Percentiles rank a stretch among this genome's conserved stretches.
phyloP scores from a whole-genome alignment of 1,140 invertebrate species.

The Polypedilum vanderplanki region DNA sequence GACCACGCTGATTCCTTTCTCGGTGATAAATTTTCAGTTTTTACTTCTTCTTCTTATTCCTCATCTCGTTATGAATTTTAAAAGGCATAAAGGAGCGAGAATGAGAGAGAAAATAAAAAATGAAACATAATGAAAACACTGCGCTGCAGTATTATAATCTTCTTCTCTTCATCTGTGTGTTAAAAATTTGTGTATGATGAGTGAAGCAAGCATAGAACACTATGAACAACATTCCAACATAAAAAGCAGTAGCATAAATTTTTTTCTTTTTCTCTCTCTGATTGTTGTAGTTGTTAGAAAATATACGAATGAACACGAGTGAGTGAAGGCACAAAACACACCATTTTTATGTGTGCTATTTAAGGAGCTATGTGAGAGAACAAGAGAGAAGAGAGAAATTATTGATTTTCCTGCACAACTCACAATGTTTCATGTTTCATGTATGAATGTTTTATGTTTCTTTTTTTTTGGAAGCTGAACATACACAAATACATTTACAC shows the following conservation, averaged over 20 bases:
- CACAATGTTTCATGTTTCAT: background rate
- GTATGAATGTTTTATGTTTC: background rate
- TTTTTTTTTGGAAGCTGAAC: background rate
- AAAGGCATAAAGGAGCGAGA: background rate
- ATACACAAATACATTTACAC: background rate
- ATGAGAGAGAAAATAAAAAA: background rate
- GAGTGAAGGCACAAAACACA: background rate
- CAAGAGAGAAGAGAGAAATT: background rate
- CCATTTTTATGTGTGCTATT: background rate
- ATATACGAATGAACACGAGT: background rate
- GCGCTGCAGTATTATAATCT: background rate
- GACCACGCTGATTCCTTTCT: background rate
- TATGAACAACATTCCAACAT: background rate
- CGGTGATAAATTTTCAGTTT: conserved; percentile 14
- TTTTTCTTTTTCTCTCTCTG: background rate
- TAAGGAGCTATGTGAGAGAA: background rate
- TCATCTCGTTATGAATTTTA: conserved; percentile 19
- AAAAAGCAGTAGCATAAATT: conserved; percentile 18
- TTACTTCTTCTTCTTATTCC: background rate
- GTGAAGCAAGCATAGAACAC: background rate
- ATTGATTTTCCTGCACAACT: background rate
- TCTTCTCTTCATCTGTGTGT: too few species aligned
- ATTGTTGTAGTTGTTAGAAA: conserved; percentile 13
- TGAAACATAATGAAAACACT: background rate
- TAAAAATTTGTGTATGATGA: too few species aligned